Percentiles rank a stretch among this genome's conserved stretches.
phyloP scores from a whole-genome alignment of 2,888 invertebrate species.

The Mesodorylaimus sp. region DNA sequence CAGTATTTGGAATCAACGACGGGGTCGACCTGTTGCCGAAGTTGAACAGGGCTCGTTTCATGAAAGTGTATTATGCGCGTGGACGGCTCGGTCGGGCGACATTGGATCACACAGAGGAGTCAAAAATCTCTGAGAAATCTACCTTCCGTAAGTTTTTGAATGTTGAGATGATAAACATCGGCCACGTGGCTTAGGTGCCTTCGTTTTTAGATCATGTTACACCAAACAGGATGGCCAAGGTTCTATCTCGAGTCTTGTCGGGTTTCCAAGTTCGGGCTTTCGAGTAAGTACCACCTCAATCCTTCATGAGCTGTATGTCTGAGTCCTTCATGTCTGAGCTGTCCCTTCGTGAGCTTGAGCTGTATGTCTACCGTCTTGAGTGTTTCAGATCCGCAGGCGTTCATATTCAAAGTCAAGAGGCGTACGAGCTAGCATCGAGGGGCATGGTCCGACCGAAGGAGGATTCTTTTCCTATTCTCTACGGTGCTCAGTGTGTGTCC shows the following conservation, averaged over 20 bases:
- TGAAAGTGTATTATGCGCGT: constrained; percentile 38
- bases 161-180: too few relatives aligned
- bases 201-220: not conserved
- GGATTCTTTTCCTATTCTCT: constrained; percentile 53
- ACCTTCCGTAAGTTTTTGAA: constrained; percentile 39
- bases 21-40: constrained; percentile 43
- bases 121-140: constrained; percentile 50
- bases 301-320: too few relatives aligned
- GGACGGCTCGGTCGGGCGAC: constrained; percentile 55
- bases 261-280: too few relatives aligned
- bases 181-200: not conserved
- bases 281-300: too few relatives aligned
- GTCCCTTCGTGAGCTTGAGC: too few relatives aligned
- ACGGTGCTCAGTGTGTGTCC: constrained; percentile 61
- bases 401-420: constrained; percentile 60
- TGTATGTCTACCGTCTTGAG: too few relatives aligned
- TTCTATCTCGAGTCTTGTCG: too few relatives aligned
- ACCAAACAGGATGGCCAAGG: not conserved
- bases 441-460: constrained; percentile 57
- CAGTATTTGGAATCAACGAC: constrained; percentile 53
- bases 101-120: constrained; percentile 50
- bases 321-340: too few relatives aligned
- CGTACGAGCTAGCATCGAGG: constrained; percentile 62
- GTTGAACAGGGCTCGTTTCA: constrained; percentile 44
- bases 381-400: constrained; percentile 41